Base-by-base conservation (phyloP, 2,113 vertebrate species). In the Cephalopholis sonnerati region DNA sequence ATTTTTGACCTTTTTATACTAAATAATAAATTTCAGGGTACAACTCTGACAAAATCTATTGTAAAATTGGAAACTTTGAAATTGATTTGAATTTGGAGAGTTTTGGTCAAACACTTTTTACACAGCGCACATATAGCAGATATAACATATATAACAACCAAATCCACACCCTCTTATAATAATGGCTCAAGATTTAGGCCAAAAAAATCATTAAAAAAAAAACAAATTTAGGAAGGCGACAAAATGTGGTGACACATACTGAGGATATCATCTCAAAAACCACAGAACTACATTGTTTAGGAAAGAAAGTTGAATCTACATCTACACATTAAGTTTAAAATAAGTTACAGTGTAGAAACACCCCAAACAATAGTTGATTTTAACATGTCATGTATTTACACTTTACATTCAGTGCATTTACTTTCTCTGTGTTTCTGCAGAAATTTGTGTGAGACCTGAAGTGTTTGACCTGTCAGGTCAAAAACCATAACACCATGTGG, bases 401-500 rank as follows among this genome's bases (percentile, higher is more conserved):
- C 11, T 32, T 29, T 24, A 24, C 51, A 36, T 12, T 63, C 2
- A 24, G 17, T 63, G n/a, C 7, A 20, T 65, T 48, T 48, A n/a
- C 10, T 74, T 67, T 77, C 22, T 82, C 11, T 24, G 0, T 69
- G 27, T 87, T 81, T 54, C 36, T 17, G 27, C 41, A 85, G 89
- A 66, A 46, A 59, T 85, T 66, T 41, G 11, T 25, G 27, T 29
- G 41, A 44, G 32, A 48, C 29, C 22, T 67, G 36, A 70, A 74
- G 58, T 51, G 2, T 74, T 36, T 74, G 27, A 79, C 24, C 29
- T 22, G 27, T 41, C n/a, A 46, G 48, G 1, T 58, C 13, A 66
- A 64, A 36, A 48, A 58, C 82, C 39, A 59, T 2, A 53, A 36
- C 32, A 88, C 24, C 25, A 95, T 95, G 95, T 91, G 93, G 93